Conservation (phyloP, 2,797 vertebrate species). For the Xyrichtys novacula region DNA sequence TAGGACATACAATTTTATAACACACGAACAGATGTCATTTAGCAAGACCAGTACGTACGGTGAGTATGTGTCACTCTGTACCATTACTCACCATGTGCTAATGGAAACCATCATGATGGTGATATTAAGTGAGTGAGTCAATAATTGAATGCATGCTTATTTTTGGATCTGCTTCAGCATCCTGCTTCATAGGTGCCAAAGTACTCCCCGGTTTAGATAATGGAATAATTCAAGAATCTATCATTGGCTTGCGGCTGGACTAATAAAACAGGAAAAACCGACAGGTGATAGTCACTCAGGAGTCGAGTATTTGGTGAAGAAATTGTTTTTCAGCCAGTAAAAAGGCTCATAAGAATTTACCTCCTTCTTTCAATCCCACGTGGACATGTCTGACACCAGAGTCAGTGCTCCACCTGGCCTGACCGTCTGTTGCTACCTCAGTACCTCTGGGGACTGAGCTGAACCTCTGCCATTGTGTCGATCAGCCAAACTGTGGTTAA, state of each 20-base stretch:
- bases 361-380: conserved; percentile 47
- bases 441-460: conserved; percentile 53
- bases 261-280: conserved; percentile 6
- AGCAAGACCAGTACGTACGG: no score
- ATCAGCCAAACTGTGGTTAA: conserved; percentile 64
- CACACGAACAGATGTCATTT: no score
- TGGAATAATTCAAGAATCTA: background rate
- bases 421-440: conserved; percentile 70
- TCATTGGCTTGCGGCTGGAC: background rate
- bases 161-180: background rate
- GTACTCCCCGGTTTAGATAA: background rate
- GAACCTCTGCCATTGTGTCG: conserved; percentile 51
- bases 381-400: conserved; percentile 60
- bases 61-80: background rate
- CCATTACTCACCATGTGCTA: background rate
- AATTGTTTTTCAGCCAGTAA: conserved; percentile 19
- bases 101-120: background rate
- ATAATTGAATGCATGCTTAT: background rate
- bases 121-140: background rate
- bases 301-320: conserved; percentile 1
- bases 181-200: background rate
- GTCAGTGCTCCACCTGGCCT: conserved; percentile 71
- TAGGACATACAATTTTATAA: background rate
- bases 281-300: background rate
- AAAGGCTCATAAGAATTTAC: conserved; percentile 25